Evolutionary conservation across 2,113 vertebrate genomes (phyloP), one percentile per base, ranked within the genome.

Genomic region (Shinisaurus crocodilurus): DNA sequence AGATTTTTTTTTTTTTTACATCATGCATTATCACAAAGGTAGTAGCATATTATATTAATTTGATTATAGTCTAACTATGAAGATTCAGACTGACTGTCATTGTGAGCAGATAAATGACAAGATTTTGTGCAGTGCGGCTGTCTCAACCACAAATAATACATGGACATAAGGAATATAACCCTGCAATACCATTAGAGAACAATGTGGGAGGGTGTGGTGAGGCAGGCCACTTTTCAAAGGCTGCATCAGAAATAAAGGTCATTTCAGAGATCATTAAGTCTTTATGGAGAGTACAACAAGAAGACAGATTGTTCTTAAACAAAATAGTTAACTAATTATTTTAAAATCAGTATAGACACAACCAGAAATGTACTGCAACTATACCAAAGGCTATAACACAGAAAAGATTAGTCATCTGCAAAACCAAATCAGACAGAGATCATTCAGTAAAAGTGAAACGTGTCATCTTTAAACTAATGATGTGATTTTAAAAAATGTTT

Each of bases 101-200:
- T 81, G 23, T 82, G n/a, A 69, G 15, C 8, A 72, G 65, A 82
- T 57, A 29, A 88, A 88, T 57, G 79, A 72, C 37, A 69, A 67
- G 3, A 15, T 70, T 88, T 50, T 72, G 48, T 88, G 60, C 79
- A 82, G 77, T 72, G n/a, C 7, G 27, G 43, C 45, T 88, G 32
- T 69, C 60, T 88, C 45, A 72, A 70, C 57, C 20, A 25, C 34
- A 88, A 88, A 54, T 29, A 82, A 80, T 57, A 40, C 65, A 82
- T 29, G 79, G 40, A 2, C 45, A 72, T 69, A 40, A 81, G 77
- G 63, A 34, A 81, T 81, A 81, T 40, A 88, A 72, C 25, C 63
- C 87, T 88, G 43, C 43, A 88, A 81, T 72, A 20, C 23, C 79
- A 82, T 82, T 82, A 88, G 65, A 82, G 63, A 82, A 70, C 63